phyloP scores from a whole-genome alignment of 2,113 vertebrate genomes.

The Poecilia latipinna region DNA sequence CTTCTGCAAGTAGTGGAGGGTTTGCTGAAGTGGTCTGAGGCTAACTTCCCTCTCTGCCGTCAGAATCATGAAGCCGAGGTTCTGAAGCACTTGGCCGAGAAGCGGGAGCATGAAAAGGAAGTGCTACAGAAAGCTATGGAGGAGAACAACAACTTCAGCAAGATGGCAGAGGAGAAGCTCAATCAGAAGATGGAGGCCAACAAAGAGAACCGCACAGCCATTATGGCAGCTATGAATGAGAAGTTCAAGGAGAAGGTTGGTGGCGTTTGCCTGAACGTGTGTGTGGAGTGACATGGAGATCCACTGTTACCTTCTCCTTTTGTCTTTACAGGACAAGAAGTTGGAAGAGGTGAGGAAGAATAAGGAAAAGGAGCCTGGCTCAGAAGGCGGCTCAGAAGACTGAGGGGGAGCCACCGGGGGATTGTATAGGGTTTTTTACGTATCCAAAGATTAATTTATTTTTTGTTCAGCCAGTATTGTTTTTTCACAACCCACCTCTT shows the following conservation, averaged over 20 bases:
- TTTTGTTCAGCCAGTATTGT: slow-evolving; percentile 78
- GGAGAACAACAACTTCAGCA: slow-evolving; percentile 98
- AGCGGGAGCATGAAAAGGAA: slow-evolving; percentile 94
- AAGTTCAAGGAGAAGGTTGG: slow-evolving; percentile 95
- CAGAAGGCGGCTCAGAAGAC: slow-evolving; percentile 82
- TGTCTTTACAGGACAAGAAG: slow-evolving; percentile 89
- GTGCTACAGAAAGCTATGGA: slow-evolving; percentile 96
- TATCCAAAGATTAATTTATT: slow-evolving; percentile 90
- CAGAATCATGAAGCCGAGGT: slow-evolving; percentile 96
- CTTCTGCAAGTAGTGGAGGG: neutral
- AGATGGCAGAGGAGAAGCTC: slow-evolving; percentile 98
- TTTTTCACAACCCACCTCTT: slow-evolving; percentile 66
- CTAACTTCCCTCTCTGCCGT: neutral
- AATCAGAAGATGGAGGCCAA: slow-evolving; percentile 98
- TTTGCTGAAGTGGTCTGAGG: neutral
- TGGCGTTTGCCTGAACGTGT: neutral
- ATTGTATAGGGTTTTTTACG: slow-evolving; percentile 83
- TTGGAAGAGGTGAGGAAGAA: slow-evolving; percentile 96
- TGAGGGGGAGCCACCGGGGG: slow-evolving; percentile 71
- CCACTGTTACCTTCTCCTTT: neutral
- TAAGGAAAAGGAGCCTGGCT: slow-evolving; percentile 90
- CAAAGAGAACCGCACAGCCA: slow-evolving; percentile 95
- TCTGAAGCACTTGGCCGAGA: slow-evolving; percentile 95
- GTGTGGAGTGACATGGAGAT: no score
- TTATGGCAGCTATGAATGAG: slow-evolving; percentile 94